Evolutionary conservation across 1,140 invertebrate genomes (phyloP), one percentile per base, ranked within the genome.

Genomic region (Drosophila ercepeae): DNA sequence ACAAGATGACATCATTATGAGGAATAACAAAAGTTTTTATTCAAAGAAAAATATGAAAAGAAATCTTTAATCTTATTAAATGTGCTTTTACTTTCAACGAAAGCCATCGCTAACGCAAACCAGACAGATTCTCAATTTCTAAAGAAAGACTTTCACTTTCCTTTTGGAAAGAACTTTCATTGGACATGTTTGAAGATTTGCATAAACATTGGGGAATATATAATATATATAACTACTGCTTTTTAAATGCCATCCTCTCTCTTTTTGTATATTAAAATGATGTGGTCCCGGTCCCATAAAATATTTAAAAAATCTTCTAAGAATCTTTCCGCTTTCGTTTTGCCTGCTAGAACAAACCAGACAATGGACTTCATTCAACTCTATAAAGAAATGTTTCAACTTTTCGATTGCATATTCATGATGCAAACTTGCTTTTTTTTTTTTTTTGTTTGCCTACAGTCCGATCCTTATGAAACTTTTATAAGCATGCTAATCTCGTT

Each of bases 371-470:
- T 67, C 64, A 53, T 67, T 67, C 64, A 67, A 45, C 60, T 45
- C 63, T 21, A 67, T 67, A 67, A 67, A 67, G 64, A 68, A 68
- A 68, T 68, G 64, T 68, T 67, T 42, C 64, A 51, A 16, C 61
- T 25, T 53, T 34, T 53, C 16, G 46, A 53, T 45, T 67, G 64
- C 61, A 68, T 68, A 68, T 68, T 68, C 61, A 67, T 68, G 61
- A 67, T 67, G 48, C 27, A 36, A 67, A 67, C 61, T 45, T 53
- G 64, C 60, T 53, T 49, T 48, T 21, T 53, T 61, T 57, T 41
- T 52, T 60, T 57, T 41, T n/a, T n/a, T n/a, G n/a, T n/a, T 41
- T 39, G 55, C 42, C n/a, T n/a, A 48, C 32, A 48, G 11, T 57
- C n/a, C 13, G 8, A 2, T 8, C 65, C 39, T 67, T 68, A 61